Conservation (phyloP, 2,113 vertebrate genomes). For the Embiotoca jacksoni region DNA sequence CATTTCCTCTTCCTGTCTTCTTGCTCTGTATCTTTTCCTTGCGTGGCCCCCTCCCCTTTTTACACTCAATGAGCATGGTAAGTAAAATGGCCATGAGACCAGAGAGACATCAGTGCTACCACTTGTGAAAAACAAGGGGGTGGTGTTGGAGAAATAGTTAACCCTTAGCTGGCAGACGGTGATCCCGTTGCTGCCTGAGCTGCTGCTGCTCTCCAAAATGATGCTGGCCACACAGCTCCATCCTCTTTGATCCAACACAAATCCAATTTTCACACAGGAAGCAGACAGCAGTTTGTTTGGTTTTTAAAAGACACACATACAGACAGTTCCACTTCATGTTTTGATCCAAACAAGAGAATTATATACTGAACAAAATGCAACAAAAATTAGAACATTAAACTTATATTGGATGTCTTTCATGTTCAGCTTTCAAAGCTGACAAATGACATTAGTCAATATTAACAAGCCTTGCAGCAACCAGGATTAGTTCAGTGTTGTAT, state of each 20-base stretch:
- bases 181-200: slow-evolving; percentile 33
- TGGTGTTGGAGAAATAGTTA: slow-evolving; percentile 71
- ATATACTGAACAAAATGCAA: neutral
- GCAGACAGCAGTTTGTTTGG: neutral
- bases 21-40: slow-evolving; percentile 39
- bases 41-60: slow-evolving; percentile 30
- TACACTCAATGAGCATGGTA: slow-evolving; percentile 54
- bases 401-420: slow-evolving; percentile 16
- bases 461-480: slow-evolving; percentile 24
- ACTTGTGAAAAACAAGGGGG: slow-evolving; percentile 75
- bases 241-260: slow-evolving; percentile 24
- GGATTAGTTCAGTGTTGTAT: slow-evolving; percentile 15
- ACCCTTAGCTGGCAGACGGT: slow-evolving; percentile 68
- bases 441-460: slow-evolving; percentile 32
- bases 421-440: slow-evolving; percentile 26
- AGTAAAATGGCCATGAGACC: slow-evolving; percentile 72
- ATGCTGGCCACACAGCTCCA: slow-evolving; percentile 31
- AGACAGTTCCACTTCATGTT: slow-evolving; percentile 33
- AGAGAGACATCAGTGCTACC: slow-evolving; percentile 72
- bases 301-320: neutral
- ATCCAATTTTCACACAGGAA: slow-evolving; percentile 46
- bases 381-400: slow-evolving; percentile 1
- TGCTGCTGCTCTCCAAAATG: slow-evolving; percentile 33
- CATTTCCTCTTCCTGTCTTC: slow-evolving; percentile 42
- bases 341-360: slow-evolving; percentile 21